Evolutionary conservation across 1,140 invertebrate species (phyloP).

Genomic region (Battus philenor): DNA sequence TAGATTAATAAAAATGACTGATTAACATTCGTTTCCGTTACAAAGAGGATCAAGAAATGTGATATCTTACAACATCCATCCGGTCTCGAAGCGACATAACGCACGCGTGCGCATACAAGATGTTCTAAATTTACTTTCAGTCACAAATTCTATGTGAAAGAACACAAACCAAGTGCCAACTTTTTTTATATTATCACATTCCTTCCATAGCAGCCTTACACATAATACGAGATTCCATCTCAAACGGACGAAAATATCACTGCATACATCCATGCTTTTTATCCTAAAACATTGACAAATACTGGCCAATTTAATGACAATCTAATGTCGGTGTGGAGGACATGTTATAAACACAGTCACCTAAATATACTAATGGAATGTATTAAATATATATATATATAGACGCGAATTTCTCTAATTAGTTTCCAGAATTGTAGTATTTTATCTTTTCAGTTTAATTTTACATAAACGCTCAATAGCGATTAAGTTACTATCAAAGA

Average conservation of each 20-base stretch:
- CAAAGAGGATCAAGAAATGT: neutral
- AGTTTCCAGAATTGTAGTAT: too few relatives aligned
- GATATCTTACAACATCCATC: too few relatives aligned
- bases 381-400: too few relatives aligned
- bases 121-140: too few relatives aligned
- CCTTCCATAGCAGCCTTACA: constrained; percentile 8
- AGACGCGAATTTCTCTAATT: too few relatives aligned
- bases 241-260: constrained; percentile 42
- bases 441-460: too few relatives aligned
- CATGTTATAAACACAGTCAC: neutral
- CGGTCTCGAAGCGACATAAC: too few relatives aligned
- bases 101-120: too few relatives aligned
- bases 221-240: constrained; percentile 39
- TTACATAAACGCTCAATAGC: too few relatives aligned
- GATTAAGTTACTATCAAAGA: neutral
- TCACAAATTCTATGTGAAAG: too few relatives aligned
- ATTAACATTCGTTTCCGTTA: neutral
- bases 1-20: too few relatives aligned
- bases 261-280: constrained; percentile 26
- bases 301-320: constrained; percentile 37
- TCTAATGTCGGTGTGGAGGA: neutral
- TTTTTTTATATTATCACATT: constrained; percentile 7
- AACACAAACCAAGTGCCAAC: neutral
- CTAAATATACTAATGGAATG: too few relatives aligned
- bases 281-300: constrained; percentile 27